A percentile compares a stretch with the other conserved stretches of the same genome.
These are phyloP conservation scores for Oxyruncus cristatus DNA, from an alignment of 2,113 vertebrate species.

Conservation along the genomic window DNA sequence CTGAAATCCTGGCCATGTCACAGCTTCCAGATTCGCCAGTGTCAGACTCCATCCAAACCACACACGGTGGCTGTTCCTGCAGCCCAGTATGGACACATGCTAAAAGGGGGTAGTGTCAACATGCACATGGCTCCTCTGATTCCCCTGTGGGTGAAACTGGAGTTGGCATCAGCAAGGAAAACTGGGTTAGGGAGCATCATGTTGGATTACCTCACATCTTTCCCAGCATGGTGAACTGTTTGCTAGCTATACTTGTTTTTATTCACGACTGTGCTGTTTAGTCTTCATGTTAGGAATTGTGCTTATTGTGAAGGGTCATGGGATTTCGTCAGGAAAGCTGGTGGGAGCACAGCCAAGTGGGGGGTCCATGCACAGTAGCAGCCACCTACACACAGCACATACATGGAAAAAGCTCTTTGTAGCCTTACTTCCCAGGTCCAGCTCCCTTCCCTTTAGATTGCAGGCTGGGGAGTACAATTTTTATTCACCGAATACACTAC, in stretches of 20 bases:
- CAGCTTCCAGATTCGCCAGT: not conserved
- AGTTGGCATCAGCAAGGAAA: not conserved
- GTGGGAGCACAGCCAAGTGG: not conserved
- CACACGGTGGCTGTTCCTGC: accelerated
- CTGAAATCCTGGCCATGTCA: not conserved
- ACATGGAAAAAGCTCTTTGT: not conserved
- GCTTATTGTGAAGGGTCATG: not conserved
- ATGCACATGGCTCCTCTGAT: accelerated
- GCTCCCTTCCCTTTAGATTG: not conserved
- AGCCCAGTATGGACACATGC: not conserved
- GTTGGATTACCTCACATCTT: not conserved
- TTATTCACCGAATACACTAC: not conserved
- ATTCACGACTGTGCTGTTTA: not conserved
- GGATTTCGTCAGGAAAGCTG: not conserved
- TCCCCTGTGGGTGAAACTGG: not conserved
- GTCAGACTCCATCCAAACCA: not conserved
- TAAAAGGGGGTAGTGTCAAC: not conserved
- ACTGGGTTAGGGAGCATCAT: not conserved
- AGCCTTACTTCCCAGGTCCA: not conserved
- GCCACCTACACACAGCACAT: not conserved
- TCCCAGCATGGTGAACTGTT: not conserved
- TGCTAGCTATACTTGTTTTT: not conserved
- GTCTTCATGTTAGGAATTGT: not conserved
- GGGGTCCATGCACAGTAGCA: not conserved
- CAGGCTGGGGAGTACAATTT: not conserved